Base-by-base conservation (phyloP, 2,888 invertebrate genomes). In the Metacarcinus magister region DNA sequence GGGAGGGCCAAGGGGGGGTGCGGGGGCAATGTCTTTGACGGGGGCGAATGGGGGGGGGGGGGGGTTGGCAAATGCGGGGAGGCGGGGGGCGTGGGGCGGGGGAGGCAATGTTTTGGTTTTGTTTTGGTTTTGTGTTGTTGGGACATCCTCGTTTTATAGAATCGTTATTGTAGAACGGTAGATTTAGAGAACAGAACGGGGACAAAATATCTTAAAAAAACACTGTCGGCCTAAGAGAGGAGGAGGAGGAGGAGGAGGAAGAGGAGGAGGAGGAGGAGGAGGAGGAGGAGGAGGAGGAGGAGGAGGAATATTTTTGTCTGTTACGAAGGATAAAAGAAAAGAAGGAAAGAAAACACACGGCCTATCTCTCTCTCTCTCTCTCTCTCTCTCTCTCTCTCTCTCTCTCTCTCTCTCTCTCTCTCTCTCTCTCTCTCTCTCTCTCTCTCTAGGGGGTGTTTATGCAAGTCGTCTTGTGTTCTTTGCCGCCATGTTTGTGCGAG, bases 361-460 rank as follows among this genome's bases (percentile, higher is more conserved):
- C n/a, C 23, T 67, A 4, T 82, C 82, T 82, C 82, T 82, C 82
- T 82, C 82, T 82, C 82, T 82, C 82, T 67, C 82, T 82, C 82
- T 82, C 82, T 82, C 82, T 82, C 82, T 82, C 82, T 32, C 82
- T 32, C 82, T 32, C 82, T 32, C 82, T 67, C 82, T 82, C 82
- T 82, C 82, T 82, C 82, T 82, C 82, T 82, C 67, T 32, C 82
- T 82, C 82, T 82, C 82, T 67, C 82, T 28, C 82, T 82, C 82
- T 82, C 82, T 67, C 82, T 82, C 82, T 82, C 82, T 28, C 82
- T 82, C 32, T 32, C 82, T 32, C 82, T 82, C 28, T 75, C 28
- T 75, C 75, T 60, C 60, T 60, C 60, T 19, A 75, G n/a, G 5
- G 75, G n/a, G 75, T 75, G 82, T 82, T 82, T 82, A 13, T 82